A percentile compares a stretch with the other conserved stretches of the same genome.
phyloP scores from a whole-genome alignment of 2,113 vertebrate species.

The Larimichthys crocea region DNA sequence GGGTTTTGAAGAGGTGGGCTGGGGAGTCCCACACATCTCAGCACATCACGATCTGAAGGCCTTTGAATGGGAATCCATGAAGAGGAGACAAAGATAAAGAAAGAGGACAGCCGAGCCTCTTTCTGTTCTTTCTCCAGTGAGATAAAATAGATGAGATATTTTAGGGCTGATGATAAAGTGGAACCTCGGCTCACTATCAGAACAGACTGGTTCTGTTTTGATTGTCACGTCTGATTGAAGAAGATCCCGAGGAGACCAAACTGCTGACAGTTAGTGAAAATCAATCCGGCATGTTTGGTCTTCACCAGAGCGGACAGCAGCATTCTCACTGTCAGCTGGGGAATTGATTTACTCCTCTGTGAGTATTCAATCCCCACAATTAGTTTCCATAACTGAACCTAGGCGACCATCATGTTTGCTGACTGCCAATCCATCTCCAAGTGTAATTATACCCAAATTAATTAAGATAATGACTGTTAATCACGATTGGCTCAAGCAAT shows the following conservation, averaged over 20 bases:
- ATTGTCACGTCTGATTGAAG: constrained; percentile 33
- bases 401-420: constrained; percentile 10
- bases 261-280: constrained; percentile 27
- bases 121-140: neutral
- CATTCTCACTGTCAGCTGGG: neutral
- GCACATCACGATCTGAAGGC: constrained; percentile 35
- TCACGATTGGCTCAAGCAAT: neutral
- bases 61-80: neutral
- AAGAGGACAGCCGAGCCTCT: neutral
- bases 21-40: constrained; percentile 55
- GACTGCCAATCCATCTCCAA: constrained; percentile 4
- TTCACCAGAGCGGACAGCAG: constrained; percentile 7
- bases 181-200: neutral
- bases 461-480: constrained; percentile 3
- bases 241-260: neutral
- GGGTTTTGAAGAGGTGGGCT: constrained; percentile 28
- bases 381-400: neutral
- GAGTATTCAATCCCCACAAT: constrained; percentile 15
- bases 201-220: constrained; percentile 14
- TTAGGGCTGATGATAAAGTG: constrained; percentile 5
- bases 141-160: neutral
- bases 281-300: constrained; percentile 44
- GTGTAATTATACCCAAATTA: neutral
- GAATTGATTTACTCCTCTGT: constrained; percentile 18
- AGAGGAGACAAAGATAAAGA: neutral